phyloP scores from a whole-genome alignment of 2,113 vertebrate species.

The Recurvirostra avosetta region DNA sequence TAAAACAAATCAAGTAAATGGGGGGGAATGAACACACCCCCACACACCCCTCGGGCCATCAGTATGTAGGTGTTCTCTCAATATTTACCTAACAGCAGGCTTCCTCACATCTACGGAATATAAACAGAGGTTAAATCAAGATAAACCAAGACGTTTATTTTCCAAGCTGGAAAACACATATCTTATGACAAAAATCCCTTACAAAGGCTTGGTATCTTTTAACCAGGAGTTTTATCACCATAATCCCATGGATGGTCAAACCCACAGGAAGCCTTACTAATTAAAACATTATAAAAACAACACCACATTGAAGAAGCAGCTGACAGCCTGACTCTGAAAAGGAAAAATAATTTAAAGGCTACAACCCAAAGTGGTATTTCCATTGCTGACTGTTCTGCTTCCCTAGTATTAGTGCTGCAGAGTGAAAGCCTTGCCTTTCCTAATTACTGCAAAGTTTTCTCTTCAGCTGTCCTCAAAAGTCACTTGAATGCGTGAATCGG shows the following conservation, averaged over 20 bases:
- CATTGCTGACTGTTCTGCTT: not conserved
- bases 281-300: not conserved
- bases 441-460: not conserved
- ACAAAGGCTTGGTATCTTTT: not conserved
- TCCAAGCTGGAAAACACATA: not conserved
- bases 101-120: not conserved
- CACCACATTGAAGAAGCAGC: not conserved
- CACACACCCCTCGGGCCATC: not conserved
- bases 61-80: not conserved
- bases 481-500: not conserved
- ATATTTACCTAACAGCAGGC: not conserved
- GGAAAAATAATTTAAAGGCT: not conserved
- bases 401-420: not conserved
- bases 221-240: not conserved
- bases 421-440: not conserved
- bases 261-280: not conserved
- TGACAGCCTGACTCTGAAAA: not conserved
- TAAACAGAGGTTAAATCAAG: not conserved
- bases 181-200: not conserved
- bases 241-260: not conserved
- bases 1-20: not conserved
- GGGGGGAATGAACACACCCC: not conserved
- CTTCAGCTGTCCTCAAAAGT: not conserved
- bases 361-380: not conserved
- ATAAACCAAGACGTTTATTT: not conserved